Conservation (phyloP, 2,888 invertebrate genomes). For the Heteromyza rotundicornis region DNA sequence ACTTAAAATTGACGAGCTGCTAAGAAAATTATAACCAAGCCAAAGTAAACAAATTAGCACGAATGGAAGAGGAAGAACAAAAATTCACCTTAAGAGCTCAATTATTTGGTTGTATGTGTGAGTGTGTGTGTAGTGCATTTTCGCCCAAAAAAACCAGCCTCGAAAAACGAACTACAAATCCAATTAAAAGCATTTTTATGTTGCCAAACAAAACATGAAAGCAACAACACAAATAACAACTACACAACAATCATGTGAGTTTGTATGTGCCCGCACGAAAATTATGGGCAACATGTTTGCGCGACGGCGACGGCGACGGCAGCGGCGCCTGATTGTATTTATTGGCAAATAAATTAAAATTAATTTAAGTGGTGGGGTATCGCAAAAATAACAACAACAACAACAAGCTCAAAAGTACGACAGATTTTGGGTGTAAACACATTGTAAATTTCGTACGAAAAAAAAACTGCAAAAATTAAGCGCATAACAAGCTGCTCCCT, state of each 20-base stretch:
- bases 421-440: too few relatives aligned
- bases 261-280: background rate
- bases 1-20: too few relatives aligned
- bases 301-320: too few relatives aligned
- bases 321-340: too few relatives aligned
- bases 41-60: background rate
- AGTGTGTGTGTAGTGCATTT: background rate
- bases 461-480: background rate
- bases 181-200: conserved; percentile 30
- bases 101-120: too few relatives aligned
- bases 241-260: background rate
- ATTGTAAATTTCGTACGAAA: background rate
- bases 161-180: conserved; percentile 29
- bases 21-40: background rate
- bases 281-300: conserved; percentile 1
- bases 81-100: background rate
- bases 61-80: background rate
- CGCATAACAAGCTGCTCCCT: background rate
- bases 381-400: background rate
- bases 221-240: background rate
- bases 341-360: background rate
- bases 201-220: conserved; percentile 7
- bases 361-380: background rate
- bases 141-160: background rate
- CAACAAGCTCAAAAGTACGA: background rate